phyloP scores from a whole-genome alignment of 92 coral and sea anemone genomes.

The Palythoa grandiflora region DNA sequence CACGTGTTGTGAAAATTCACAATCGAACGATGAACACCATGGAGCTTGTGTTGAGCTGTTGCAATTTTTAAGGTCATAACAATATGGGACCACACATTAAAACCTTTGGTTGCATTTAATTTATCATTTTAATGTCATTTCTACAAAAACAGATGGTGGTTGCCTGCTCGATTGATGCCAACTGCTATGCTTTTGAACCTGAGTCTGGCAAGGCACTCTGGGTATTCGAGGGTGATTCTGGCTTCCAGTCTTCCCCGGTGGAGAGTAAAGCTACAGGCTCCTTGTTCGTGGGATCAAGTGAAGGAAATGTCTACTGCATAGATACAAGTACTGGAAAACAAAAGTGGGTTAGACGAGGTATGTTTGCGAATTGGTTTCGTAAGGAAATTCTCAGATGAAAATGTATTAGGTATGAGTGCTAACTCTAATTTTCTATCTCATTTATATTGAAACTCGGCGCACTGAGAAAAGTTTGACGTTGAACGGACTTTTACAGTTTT shows the following conservation, averaged over 20 bases:
- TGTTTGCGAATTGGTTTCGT: not conserved
- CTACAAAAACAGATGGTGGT: conserved; percentile 57
- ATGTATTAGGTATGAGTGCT: too few species aligned
- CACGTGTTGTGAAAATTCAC: not conserved
- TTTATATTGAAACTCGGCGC: too few species aligned
- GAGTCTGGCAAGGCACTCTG: conserved; percentile 77
- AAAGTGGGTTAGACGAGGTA: conserved; percentile 80
- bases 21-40: not conserved
- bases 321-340: conserved; percentile 67
- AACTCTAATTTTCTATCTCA: too few species aligned
- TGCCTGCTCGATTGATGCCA: conserved; percentile 84
- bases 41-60: not conserved
- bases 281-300: conserved; percentile 82
- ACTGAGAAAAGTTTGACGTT: too few species aligned
- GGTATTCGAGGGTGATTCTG: conserved; percentile 85
- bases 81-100: not conserved
- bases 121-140: not conserved
- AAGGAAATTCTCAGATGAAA: not conserved
- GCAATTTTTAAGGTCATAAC: not conserved
- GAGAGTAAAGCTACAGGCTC: conserved; percentile 67
- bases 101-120: not conserved
- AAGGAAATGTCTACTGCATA: conserved; percentile 81
- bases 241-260: conserved; percentile 90
- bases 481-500: too few species aligned
- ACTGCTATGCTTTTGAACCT: conserved; percentile 83